phyloP scores from a whole-genome alignment of 1,140 invertebrate species.

The Metaphire vulgaris region DNA sequence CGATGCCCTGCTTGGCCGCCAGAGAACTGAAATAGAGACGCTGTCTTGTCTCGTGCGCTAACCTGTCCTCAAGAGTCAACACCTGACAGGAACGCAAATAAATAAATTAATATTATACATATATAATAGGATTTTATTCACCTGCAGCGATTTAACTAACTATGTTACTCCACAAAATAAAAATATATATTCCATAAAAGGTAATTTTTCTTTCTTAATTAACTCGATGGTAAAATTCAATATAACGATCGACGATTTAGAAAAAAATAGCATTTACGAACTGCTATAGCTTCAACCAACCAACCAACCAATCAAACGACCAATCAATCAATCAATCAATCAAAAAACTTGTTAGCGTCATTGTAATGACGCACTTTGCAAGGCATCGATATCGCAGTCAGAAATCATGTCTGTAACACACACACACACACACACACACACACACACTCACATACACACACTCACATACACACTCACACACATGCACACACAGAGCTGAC shows the following conservation, averaged over 20 bases:
- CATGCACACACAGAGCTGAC: too few species aligned
- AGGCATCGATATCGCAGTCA: too few species aligned
- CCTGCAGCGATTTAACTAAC: too few species aligned
- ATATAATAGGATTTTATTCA: too few species aligned
- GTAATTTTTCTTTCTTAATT: background rate
- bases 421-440: too few species aligned
- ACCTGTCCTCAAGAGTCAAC: background rate
- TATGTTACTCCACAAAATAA: background rate
- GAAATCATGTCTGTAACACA: too few species aligned
- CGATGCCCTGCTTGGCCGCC: background rate
- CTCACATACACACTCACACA: too few species aligned
- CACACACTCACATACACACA: too few species aligned
- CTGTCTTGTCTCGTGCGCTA: background rate
- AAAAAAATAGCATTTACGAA: background rate
- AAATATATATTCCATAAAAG: background rate
- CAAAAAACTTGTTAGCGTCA: background rate
- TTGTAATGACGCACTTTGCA: too few species aligned
- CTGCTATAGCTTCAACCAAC: background rate
- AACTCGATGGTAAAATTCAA: too few species aligned
- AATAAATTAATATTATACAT: too few species aligned
- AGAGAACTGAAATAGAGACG: background rate
- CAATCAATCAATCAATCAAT: slow-evolving; percentile 3
- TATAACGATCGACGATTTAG: background rate
- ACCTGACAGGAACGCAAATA: too few species aligned
- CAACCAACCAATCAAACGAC: background rate